Conservation (phyloP, 2,797 vertebrate genomes). For the Gila robusta region DNA sequence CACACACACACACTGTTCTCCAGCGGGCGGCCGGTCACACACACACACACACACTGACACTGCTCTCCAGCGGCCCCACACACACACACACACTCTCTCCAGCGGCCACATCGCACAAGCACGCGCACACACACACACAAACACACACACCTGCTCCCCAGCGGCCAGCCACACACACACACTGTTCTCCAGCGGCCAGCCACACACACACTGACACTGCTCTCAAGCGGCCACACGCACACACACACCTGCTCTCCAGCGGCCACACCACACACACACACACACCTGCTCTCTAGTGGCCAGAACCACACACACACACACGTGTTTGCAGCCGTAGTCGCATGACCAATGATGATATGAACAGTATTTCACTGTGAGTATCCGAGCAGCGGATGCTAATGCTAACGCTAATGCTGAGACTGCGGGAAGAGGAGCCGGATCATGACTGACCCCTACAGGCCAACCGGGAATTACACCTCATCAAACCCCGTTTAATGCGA, state of each 20-base stretch:
- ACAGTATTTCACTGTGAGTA: conserved; percentile 58
- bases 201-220: no score
- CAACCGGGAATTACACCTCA: conserved; percentile 16
- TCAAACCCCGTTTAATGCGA: no score
- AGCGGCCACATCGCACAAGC: no score
- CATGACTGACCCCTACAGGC: conserved; percentile 61
- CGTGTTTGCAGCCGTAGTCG: conserved; percentile 46
- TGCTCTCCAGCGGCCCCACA: no score
- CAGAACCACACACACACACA: neutral
- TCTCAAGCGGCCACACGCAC: neutral
- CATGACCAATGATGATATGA: conserved; percentile 62
- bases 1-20: no score
- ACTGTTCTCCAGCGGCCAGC: neutral
- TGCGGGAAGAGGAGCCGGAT: neutral
- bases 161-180: neutral
- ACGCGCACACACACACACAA: neutral
- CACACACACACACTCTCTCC: no score
- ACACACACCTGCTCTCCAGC: neutral
- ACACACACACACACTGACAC: no score
- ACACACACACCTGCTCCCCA: neutral
- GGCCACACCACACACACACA: neutral
- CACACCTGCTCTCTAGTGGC: neutral
- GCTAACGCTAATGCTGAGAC: no score
- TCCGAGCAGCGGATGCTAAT: no score
- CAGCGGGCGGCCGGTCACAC: no score